phyloP scores from a whole-genome alignment of 2,888 invertebrate species.

The Megalurothrips usitatus region DNA sequence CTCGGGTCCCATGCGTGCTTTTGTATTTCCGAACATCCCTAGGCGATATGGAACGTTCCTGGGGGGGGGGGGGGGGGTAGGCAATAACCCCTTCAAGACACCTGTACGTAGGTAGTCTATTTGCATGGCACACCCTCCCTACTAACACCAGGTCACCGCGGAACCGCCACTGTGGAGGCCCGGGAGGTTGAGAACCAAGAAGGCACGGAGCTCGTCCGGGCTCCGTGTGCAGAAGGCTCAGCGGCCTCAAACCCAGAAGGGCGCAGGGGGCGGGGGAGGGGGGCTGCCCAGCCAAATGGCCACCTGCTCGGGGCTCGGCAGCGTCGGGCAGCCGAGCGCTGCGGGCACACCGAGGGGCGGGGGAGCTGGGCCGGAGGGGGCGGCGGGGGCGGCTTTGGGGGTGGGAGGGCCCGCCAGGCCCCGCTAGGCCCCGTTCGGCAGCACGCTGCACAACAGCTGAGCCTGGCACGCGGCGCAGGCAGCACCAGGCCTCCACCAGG shows the following conservation, averaged over 20 bases:
- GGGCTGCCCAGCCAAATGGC: neutral
- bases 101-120: no score
- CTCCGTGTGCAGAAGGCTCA: no score
- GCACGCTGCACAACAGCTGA: neutral
- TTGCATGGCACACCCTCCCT: no score
- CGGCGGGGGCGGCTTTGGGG: neutral
- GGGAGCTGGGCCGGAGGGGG: neutral
- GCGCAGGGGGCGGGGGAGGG: neutral
- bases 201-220: no score
- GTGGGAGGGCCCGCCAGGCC: no score
- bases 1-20: neutral
- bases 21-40: no score
- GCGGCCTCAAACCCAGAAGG: neutral
- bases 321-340: neutral
- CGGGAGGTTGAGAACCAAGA: no score
- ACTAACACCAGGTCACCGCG: no score
- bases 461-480: neutral
- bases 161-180: no score
- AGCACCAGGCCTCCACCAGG: neutral
- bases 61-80: no score
- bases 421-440: neutral
- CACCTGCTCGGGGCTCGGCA: neutral
- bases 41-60: no score
- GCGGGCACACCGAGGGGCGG: neutral
- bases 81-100: no score